These are phyloP conservation scores for Drosophila infuscata DNA, from an alignment of 2,888 invertebrate species.

Conservation along the genomic window DNA sequence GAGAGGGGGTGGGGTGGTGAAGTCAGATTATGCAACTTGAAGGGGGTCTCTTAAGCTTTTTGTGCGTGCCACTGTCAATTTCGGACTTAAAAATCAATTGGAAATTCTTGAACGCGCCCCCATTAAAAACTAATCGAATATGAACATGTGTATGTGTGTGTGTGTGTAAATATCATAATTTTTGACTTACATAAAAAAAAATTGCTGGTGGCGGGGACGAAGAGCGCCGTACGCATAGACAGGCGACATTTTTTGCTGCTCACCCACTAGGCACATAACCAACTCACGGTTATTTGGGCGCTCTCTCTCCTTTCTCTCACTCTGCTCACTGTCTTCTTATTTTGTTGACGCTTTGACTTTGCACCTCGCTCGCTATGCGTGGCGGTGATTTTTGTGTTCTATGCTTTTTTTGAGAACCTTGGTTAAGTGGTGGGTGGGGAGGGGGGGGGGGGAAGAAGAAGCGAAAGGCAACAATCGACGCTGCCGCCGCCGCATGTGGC, in stretches of 20 bases:
- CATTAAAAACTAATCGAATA: constrained; percentile 76
- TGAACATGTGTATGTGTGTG: neutral
- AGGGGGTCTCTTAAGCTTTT: constrained; percentile 45
- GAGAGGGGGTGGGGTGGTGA: neutral
- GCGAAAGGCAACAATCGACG: constrained; percentile 37
- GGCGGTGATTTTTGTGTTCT: constrained; percentile 16
- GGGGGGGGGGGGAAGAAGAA: too few relatives aligned
- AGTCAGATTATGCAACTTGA: constrained; percentile 51
- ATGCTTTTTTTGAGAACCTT: constrained; percentile 66
- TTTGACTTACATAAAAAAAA: constrained; percentile 36
- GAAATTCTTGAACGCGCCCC: constrained; percentile 57
- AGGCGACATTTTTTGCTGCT: constrained; percentile 23
- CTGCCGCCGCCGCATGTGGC: constrained; percentile 61
- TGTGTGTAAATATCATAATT: constrained; percentile 27
- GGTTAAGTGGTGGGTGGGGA: constrained; percentile 47
- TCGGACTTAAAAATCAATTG: constrained; percentile 77
- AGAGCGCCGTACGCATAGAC: constrained; percentile 26
- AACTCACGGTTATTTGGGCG: constrained; percentile 17
- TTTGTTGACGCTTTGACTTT: constrained; percentile 57
- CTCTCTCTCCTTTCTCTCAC: constrained; percentile 17
- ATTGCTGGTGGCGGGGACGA: neutral
- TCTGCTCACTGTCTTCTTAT: constrained; percentile 2
- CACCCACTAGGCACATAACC: constrained; percentile 45
- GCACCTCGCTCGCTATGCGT: constrained; percentile 53
- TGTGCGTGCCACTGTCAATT: constrained; percentile 54